phyloP scores from a whole-genome alignment of 2,797 vertebrate genomes.

The Chelonia mydas region DNA sequence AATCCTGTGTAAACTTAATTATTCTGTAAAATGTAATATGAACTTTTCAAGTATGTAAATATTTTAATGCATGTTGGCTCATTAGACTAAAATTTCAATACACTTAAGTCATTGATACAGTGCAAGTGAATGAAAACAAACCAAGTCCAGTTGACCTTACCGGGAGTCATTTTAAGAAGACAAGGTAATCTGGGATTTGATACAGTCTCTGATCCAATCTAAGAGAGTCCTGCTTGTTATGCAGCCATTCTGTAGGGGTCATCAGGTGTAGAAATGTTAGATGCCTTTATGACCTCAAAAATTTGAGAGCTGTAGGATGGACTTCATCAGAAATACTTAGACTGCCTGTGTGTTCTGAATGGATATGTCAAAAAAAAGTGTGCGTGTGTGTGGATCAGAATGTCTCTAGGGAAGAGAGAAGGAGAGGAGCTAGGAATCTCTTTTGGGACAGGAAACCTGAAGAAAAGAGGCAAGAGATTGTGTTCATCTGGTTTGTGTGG shows the following conservation, averaged over 20 bases:
- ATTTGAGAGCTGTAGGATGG: background rate
- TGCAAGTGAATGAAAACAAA: background rate
- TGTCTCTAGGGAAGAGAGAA: no score
- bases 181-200: background rate
- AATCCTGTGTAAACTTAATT: no score
- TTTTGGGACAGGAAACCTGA: no score
- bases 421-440: no score
- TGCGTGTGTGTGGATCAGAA: no score
- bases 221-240: background rate
- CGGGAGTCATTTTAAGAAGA: background rate
- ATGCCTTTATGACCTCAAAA: background rate
- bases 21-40: no score
- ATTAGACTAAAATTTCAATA: background rate
- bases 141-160: background rate
- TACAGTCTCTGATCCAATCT: background rate
- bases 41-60: background rate
- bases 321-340: background rate
- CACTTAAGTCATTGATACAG: background rate
- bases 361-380: background rate
- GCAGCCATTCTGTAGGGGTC: no score
- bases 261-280: background rate
- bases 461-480: no score
- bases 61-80: background rate
- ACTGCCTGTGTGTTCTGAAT: background rate
- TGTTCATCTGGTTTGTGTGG: no score